Evolutionary conservation across 2,113 vertebrate species (phyloP).

Genomic region (Athene cunicularia): DNA sequence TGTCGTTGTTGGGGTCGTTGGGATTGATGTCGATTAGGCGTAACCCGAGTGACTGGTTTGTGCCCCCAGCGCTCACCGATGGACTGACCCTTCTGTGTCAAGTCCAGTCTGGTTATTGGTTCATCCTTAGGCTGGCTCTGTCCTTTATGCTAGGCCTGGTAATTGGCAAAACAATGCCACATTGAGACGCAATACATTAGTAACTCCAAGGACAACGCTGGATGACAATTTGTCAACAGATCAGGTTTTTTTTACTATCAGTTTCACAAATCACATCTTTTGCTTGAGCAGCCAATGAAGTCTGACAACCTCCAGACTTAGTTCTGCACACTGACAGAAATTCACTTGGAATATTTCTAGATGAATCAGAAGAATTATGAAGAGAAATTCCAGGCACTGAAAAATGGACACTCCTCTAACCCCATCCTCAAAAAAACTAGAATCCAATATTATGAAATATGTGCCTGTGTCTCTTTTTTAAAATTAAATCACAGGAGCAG

Average conservation of each 20-base stretch:
- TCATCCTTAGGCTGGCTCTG: too few species aligned
- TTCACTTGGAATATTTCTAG: background rate
- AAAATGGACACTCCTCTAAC: background rate
- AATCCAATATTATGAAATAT: background rate
- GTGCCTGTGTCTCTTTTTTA: accelerated
- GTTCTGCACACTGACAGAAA: background rate
- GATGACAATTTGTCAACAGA: background rate
- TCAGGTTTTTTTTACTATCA: background rate
- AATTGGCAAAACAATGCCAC: too few species aligned
- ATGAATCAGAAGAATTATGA: background rate
- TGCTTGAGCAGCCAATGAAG: background rate
- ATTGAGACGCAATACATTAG: background rate
- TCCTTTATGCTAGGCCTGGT: too few species aligned
- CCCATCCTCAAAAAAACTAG: background rate
- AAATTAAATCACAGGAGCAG: background rate
- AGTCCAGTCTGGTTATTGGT: too few species aligned
- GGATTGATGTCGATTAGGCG: too few species aligned
- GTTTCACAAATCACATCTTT: background rate
- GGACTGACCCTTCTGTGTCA: too few species aligned
- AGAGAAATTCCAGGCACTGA: background rate
- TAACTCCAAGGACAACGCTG: background rate
- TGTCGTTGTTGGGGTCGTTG: too few species aligned
- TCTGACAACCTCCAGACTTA: background rate
- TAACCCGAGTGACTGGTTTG: too few species aligned
- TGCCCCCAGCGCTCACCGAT: too few species aligned